These are phyloP conservation scores for Halesus radiatus DNA, from an alignment of 1,140 invertebrate species.

Conservation along the genomic window DNA sequence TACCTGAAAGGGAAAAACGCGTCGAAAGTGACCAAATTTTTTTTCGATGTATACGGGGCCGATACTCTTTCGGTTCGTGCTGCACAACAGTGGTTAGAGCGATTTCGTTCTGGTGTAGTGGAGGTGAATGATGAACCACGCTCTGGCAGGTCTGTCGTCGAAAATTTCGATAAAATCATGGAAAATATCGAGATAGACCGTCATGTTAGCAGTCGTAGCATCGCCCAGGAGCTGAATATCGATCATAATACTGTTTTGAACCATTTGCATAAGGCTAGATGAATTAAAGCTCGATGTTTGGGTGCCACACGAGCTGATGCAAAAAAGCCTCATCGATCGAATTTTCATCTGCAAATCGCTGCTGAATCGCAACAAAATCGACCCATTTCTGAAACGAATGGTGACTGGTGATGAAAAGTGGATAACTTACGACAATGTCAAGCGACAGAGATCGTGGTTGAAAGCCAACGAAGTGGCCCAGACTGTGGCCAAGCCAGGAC, in stretches of 20 bases:
- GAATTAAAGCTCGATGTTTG: background rate
- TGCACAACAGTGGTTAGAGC: conserved; percentile 18
- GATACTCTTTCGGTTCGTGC: conserved; percentile 23
- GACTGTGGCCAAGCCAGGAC: conserved; percentile 1
- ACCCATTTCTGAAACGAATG: conserved; percentile 20
- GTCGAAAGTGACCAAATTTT: too few species aligned
- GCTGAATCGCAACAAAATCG: conserved; percentile 24
- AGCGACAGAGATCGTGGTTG: conserved; percentile 18
- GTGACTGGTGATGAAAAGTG: conserved; percentile 19
- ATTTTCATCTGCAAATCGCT: conserved; percentile 8
- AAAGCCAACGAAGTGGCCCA: conserved; percentile 11
- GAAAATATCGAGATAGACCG: conserved; percentile 22
- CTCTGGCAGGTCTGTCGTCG: conserved; percentile 16
- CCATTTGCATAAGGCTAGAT: conserved; percentile 7
- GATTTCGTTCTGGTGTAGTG: conserved; percentile 23
- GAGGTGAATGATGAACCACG: conserved; percentile 15
- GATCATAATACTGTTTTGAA: conserved; percentile 8
- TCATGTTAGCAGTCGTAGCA: conserved; percentile 19
- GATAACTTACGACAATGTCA: conserved; percentile 8
- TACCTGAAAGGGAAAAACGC: too few species aligned
- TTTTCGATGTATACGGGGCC: conserved; percentile 22
- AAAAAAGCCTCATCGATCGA: conserved; percentile 14
- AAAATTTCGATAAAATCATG: background rate
- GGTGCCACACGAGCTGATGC: conserved; percentile 2
- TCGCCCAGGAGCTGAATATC: conserved; percentile 20